Evolutionary conservation across 1,140 invertebrate species (phyloP).

Genomic region (Drosophila mauritiana): DNA sequence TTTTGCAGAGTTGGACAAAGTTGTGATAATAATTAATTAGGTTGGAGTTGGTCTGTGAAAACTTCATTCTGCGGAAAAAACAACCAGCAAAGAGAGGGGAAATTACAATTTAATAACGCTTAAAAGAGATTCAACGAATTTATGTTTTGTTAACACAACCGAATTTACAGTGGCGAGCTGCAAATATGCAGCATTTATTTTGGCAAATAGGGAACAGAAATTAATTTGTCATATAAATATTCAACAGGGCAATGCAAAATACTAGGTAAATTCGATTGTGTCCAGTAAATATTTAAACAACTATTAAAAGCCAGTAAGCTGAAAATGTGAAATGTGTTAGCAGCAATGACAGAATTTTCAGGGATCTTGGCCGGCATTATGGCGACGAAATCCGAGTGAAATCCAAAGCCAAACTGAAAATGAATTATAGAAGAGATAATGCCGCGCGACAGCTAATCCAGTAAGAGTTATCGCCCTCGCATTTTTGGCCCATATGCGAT

Average conservation of each 20-base stretch:
- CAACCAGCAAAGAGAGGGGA: neutral
- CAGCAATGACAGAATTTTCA: neutral
- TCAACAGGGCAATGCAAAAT: neutral
- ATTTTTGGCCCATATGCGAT: slow-evolving; percentile 40
- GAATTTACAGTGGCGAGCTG: neutral
- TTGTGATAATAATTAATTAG: slow-evolving; percentile 42
- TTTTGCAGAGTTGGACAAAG: slow-evolving; percentile 16
- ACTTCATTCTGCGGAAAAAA: neutral
- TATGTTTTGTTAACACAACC: neutral
- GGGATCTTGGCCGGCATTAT: neutral
- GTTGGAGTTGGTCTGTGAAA: slow-evolving; percentile 2
- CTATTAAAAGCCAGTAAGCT: neutral
- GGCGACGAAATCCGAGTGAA: neutral
- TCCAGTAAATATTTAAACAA: neutral
- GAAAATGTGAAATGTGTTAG: neutral
- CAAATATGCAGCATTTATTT: neutral
- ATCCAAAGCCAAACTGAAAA: slow-evolving; percentile 6
- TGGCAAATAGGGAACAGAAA: neutral
- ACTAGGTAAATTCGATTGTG: neutral
- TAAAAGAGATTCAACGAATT: neutral
- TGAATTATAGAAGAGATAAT: slow-evolving; percentile 38
- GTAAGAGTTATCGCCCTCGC: slow-evolving; percentile 40
- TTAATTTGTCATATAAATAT: neutral
- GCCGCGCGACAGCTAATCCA: slow-evolving; percentile 33
- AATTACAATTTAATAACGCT: neutral